A percentile compares a stretch with the other conserved stretches of the same genome.
phyloP scores from a whole-genome alignment of 2,888 invertebrate genomes.

The Noctuana brunneofusca region DNA sequence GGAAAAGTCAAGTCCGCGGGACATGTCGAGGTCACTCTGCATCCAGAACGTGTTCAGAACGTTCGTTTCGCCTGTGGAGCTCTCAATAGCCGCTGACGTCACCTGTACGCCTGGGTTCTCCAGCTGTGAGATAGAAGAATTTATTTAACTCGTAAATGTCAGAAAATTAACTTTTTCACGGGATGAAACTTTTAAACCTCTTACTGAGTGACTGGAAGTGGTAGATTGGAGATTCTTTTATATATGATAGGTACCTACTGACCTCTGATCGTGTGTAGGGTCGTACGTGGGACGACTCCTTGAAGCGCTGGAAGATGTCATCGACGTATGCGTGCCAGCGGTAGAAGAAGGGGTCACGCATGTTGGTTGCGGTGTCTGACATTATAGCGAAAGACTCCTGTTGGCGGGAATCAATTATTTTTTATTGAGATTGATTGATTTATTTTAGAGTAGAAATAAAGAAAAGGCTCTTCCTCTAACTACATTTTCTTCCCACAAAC shows the following conservation, averaged over 20 bases:
- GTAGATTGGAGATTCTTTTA: too few species aligned
- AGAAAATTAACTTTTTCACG: too few species aligned
- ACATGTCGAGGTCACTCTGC: constrained; percentile 89
- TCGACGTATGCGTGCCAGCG: constrained; percentile 92
- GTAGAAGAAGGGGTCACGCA: constrained; percentile 94
- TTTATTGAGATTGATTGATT: too few species aligned
- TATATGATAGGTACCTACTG: neutral
- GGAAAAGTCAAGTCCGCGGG: constrained; percentile 91
- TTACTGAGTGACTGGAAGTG: too few species aligned
- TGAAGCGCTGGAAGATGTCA: constrained; percentile 88
- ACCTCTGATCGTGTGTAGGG: constrained; percentile 72
- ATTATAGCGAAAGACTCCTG: constrained; percentile 89
- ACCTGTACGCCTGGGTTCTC: constrained; percentile 84
- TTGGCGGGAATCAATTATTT: neutral
- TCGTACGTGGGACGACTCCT: constrained; percentile 72
- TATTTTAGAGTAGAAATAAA: too few species aligned
- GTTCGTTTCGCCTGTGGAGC: constrained; percentile 78
- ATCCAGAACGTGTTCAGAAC: constrained; percentile 89
- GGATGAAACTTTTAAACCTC: too few species aligned
- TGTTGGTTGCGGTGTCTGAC: constrained; percentile 91
- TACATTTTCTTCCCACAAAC: too few species aligned
- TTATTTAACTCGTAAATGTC: neutral
- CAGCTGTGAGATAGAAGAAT: constrained; percentile 66
- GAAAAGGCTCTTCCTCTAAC: too few species aligned
- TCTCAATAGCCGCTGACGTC: constrained; percentile 70